phyloP scores from a whole-genome alignment of 2,113 vertebrate species.

The Cariama cristata region DNA sequence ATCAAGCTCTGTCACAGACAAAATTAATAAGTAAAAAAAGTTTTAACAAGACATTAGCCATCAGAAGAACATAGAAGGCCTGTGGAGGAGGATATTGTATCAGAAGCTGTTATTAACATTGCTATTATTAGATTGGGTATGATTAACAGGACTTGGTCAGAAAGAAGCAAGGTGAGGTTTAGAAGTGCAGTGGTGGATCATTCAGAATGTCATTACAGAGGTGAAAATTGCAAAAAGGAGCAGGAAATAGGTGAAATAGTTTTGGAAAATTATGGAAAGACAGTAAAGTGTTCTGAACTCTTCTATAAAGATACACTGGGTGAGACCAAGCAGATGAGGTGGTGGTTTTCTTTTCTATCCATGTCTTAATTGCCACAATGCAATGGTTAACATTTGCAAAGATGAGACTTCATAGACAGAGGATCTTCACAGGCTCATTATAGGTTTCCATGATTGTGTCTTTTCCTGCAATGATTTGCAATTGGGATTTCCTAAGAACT shows the following conservation, averaged over 20 bases:
- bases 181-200: slow-evolving; percentile 59
- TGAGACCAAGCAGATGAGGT: neutral
- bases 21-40: slow-evolving; percentile 84
- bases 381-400: neutral
- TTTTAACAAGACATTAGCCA: slow-evolving; percentile 83
- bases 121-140: slow-evolving; percentile 74
- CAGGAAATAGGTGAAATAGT: neutral
- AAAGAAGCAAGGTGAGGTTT: slow-evolving; percentile 73
- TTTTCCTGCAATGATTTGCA: neutral
- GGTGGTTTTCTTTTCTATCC: neutral
- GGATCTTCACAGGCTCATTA: neutral
- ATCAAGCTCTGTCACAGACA: slow-evolving; percentile 81
- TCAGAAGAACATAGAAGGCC: slow-evolving; percentile 69
- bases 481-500: neutral
- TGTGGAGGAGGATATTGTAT: slow-evolving; percentile 66
- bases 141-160: slow-evolving; percentile 76
- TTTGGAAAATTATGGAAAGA: neutral
- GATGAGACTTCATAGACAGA: neutral
- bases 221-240: slow-evolving; percentile 53
- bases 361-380: neutral
- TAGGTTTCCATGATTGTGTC: neutral
- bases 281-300: neutral
- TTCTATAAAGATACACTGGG: neutral
- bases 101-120: slow-evolving; percentile 72
- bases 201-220: slow-evolving; percentile 67